Evolutionary conservation across 2,797 vertebrate genomes (phyloP), one percentile per base, ranked within the genome.

Genomic region (Philypnodon macrostomus): DNA sequence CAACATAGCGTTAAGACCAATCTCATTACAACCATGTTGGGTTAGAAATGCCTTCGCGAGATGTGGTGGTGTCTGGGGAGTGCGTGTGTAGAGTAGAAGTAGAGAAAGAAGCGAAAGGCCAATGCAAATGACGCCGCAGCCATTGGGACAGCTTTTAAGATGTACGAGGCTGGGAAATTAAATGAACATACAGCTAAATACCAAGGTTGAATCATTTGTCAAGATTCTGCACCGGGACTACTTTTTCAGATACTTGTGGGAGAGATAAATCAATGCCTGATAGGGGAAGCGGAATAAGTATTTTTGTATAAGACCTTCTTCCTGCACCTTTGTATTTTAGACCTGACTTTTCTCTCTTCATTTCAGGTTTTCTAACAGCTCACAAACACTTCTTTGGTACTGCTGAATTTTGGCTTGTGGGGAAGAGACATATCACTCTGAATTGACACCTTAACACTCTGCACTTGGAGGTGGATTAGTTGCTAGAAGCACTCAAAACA

Each of bases 21-120:
- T 17, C 16, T 44, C 41, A 44, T 44, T 44, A 30, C 18, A 15
- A 16, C 10, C 26, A 30, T 15, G 14, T 29, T 42, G 24, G 23
- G 15, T 26, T 17, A n/a, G 15, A 31, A 30, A 44, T 29, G 41
- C 26, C 14, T 26, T 44, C 12, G 14, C 16, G 8, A 26, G 17
- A 53, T 49, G 39, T 1, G 15, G 5, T 30, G 8, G 21, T 1
- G 45, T 17, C 33, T 16, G 45, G 51, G 35, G 16, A 15, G 13
- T 30, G 5, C 53, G 27, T 23, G 4, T 32, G 21, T 34, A 35
- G 52, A 65, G 16, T 47, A 65, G 16, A 23, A 12, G 23, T 60
- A 33, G 15, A 48, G 16, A 44, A 69, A 62, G 47, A 62, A 30
- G 46, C 38, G 16, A 44, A 70, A 67, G 47, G 55, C 80, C 58